Evolutionary conservation across 1,140 invertebrate species (phyloP), one percentile per base, ranked within the genome.

Genomic region (Atta cephalotes): DNA sequence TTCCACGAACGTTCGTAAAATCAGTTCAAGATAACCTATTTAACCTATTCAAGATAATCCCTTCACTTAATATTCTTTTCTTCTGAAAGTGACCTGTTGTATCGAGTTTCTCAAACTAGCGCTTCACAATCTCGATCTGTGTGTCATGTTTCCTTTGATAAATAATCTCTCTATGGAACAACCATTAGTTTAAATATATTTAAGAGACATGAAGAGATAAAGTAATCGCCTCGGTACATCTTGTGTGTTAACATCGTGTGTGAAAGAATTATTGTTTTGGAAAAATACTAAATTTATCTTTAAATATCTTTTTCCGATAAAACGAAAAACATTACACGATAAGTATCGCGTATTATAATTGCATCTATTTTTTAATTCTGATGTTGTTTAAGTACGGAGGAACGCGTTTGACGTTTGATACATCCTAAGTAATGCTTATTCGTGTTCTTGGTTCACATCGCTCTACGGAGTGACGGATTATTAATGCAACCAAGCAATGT

Each of bases 401-500:
- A 39, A 71, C 16, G 21, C 45, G 35, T 51, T 25, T 58, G 21
- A n/a, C 7, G 14, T 10, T 51, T 12, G 21, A 82, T 58, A 45
- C 39, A 60, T 62, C 39, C 60, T 84, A 74, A 84, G 70, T 31
- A 62, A 84, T 62, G 58, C 56, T 76, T 51, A 84, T 76, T 74
- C 70, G 25, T 62, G 56, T 49, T 84, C 39, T 74, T 62, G 35
- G 68, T 74, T 39, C 58, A 62, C 70, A 71, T 60, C 79, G 35
- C 31, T 63, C 68, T 16, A 84, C 56, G 74, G 72, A 90, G 62
- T 70, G 87, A 87, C 62, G 80, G 82, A 91, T 91, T 89, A 89
- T 90, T 91, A 86, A 91, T 86, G 85, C 85, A 53, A 87, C 77
- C 74, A 31, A 51, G 66, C n/a, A 10, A 79, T 63, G 56, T 85